Evolutionary conservation across 1,140 invertebrate species (phyloP).

Genomic region (Dreissena polymorpha): DNA sequence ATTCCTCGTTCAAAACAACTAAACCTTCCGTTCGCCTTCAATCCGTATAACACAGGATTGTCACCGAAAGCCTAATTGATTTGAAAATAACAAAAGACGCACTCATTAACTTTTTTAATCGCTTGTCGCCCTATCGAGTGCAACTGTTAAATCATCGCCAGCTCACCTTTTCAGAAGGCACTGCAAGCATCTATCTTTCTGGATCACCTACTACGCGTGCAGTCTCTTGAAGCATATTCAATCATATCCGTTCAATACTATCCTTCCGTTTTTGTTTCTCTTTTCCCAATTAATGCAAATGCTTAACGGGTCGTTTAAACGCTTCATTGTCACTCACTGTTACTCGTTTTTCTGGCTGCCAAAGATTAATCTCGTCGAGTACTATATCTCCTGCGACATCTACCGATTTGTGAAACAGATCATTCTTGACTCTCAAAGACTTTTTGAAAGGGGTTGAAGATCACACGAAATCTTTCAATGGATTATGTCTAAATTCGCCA

Average conservation of each 20-base stretch:
- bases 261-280: slow-evolving; percentile 20
- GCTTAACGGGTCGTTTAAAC: slow-evolving; percentile 27
- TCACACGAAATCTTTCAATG: slow-evolving; percentile 18
- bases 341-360: neutral
- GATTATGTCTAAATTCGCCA: slow-evolving; percentile 8
- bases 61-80: too few species aligned
- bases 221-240: slow-evolving; percentile 33
- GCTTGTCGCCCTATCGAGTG: too few species aligned
- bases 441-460: slow-evolving; percentile 27
- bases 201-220: slow-evolving; percentile 13
- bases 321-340: slow-evolving; percentile 11
- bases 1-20: too few species aligned
- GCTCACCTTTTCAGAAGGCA: too few species aligned
- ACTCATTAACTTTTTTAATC: too few species aligned
- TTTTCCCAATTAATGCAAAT: slow-evolving; percentile 20
- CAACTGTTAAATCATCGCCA: too few species aligned
- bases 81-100: too few species aligned
- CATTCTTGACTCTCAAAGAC: neutral
- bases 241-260: neutral
- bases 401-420: slow-evolving; percentile 33
- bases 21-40: too few species aligned
- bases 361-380: slow-evolving; percentile 9
- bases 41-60: too few species aligned
- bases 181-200: too few species aligned
- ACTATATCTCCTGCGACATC: slow-evolving; percentile 30